Evolutionary conservation across 2,888 invertebrate genomes (phyloP).

Genomic region (Caenorhabditis sp.): DNA sequence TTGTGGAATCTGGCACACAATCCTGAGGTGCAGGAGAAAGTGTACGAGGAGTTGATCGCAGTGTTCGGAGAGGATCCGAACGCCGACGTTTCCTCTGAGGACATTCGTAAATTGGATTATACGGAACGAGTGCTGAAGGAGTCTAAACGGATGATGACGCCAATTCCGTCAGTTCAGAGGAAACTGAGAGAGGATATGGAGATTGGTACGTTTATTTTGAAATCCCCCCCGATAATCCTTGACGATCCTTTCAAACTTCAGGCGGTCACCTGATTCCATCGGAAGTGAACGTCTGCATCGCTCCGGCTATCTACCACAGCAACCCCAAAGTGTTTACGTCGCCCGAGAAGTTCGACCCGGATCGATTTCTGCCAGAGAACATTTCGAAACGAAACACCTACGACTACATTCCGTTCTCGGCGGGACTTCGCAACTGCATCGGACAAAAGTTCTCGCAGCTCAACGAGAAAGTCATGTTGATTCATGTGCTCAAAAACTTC

Average conservation of each 20-base stretch:
- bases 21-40: conserved; percentile 54
- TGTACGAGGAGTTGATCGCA: conserved; percentile 12
- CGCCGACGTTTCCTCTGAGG: conserved; percentile 58
- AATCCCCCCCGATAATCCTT: no score
- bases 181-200: conserved; percentile 58
- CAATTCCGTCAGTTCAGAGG: conserved; percentile 65
- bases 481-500: conserved; percentile 28
- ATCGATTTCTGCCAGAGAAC: conserved; percentile 80
- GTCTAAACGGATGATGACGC: conserved; percentile 61
- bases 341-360: conserved; percentile 80
- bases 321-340: conserved; percentile 63
- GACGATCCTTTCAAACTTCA: no score
- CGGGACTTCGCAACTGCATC: conserved; percentile 74
- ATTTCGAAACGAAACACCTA: conserved; percentile 66
- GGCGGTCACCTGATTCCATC: conserved; percentile 37
- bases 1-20: conserved; percentile 61
- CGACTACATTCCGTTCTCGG: conserved; percentile 74
- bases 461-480: conserved; percentile 79
- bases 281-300: conserved; percentile 36
- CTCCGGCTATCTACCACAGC: conserved; percentile 46
- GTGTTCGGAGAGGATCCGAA: conserved; percentile 26
- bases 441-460: conserved; percentile 80
- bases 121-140: conserved; percentile 70
- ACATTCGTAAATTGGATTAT: conserved; percentile 62
- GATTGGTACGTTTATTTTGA: conserved; percentile 26